Conservation (phyloP, 2,113 vertebrate genomes). For the Hemicordylus capensis region DNA sequence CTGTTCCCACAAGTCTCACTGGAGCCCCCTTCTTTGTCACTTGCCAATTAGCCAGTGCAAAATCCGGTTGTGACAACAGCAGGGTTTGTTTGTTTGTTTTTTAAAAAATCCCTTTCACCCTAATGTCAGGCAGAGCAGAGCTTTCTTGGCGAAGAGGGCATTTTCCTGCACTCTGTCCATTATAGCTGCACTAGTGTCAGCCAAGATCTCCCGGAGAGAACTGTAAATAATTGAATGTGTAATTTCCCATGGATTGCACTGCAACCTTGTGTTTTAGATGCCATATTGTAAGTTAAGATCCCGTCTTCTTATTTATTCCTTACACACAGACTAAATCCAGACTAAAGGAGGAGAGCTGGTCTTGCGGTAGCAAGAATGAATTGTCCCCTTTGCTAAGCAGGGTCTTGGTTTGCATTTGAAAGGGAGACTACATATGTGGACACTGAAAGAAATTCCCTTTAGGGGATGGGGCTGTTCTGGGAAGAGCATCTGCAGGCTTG, state of each 20-base stretch:
- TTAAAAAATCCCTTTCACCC: not conserved
- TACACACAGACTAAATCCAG: too few relatives aligned
- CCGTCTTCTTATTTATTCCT: constrained; percentile 36
- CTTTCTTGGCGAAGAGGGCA: not conserved
- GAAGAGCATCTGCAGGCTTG: too few relatives aligned
- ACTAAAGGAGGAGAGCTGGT: too few relatives aligned
- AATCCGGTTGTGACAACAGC: not conserved
- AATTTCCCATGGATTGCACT: not conserved
- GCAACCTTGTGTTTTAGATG: constrained; percentile 28
- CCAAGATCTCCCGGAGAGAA: not conserved
- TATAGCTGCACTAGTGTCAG: not conserved
- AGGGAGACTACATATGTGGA: too few relatives aligned
- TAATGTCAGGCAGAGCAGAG: not conserved
- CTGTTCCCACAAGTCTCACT: not conserved
- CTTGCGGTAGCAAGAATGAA: too few relatives aligned
- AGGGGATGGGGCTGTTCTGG: too few relatives aligned
- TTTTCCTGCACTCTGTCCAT: not conserved
- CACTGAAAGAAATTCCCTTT: too few relatives aligned
- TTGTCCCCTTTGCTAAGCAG: too few relatives aligned
- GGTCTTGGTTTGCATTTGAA: too few relatives aligned
- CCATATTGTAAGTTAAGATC: constrained; percentile 13
- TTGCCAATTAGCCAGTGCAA: not conserved
- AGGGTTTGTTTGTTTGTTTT: rapidly evolving
- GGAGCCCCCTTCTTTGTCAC: not conserved
- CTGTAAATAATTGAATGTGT: constrained; percentile 31